Conservation (phyloP, 2,113 vertebrate species). For the Amphilophus citrinellus region DNA sequence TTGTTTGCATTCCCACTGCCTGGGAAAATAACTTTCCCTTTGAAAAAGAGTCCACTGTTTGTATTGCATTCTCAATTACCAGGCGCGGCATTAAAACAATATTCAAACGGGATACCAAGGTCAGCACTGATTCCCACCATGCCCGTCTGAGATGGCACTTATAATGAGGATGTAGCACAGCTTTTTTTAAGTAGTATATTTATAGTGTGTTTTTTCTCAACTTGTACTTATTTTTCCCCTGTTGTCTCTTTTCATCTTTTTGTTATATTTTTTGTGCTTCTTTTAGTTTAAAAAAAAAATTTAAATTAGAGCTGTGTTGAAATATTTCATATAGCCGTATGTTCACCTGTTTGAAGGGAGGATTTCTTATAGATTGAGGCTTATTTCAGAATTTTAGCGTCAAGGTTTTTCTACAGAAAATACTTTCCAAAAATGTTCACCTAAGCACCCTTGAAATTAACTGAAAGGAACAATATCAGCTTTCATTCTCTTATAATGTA, state of each 20-base stretch:
- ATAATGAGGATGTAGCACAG: conserved; percentile 70
- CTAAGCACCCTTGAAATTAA: conserved; percentile 42
- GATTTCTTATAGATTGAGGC: conserved; percentile 28
- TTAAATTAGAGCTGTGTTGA: conserved; percentile 18
- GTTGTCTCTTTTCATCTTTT: conserved; percentile 62
- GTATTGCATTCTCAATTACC: conserved; percentile 75
- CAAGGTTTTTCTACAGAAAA: conserved; percentile 44
- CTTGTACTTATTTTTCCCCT: conserved; percentile 54
- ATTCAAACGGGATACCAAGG: conserved; percentile 80
- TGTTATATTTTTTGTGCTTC: conserved; percentile 23
- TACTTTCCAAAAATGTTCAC: conserved; percentile 40
- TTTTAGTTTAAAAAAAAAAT: conserved; percentile 35
- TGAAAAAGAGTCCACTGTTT: conserved; percentile 76
- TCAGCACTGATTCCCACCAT: conserved; percentile 73
- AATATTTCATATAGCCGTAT: conserved; percentile 15
- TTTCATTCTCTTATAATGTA: conserved; percentile 30
- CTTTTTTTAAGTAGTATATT: conserved; percentile 73
- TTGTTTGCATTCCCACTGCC: conserved; percentile 72
- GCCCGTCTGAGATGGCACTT: conserved; percentile 75
- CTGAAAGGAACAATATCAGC: conserved; percentile 34
- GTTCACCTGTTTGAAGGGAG: conserved; percentile 25
- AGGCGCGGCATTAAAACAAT: conserved; percentile 73
- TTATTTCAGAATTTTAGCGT: conserved; percentile 42
- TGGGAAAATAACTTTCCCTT: conserved; percentile 73
- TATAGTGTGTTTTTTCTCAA: conserved; percentile 76